Conservation (phyloP, 2,113 vertebrate species). For the Rhinogobius similis region DNA sequence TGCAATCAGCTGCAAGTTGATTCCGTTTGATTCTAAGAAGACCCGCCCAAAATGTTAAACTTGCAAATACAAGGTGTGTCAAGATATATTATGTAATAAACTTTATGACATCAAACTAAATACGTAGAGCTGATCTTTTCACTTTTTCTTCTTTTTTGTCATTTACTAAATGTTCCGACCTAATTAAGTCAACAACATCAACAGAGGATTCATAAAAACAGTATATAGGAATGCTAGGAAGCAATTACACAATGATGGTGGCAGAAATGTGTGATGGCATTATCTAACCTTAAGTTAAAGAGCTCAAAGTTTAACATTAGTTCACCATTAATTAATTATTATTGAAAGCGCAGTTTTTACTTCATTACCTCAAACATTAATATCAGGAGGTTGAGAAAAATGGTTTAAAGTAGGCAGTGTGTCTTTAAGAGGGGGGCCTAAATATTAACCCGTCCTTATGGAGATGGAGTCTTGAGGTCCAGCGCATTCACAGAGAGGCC, state of each 20-base stretch:
- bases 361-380: neutral
- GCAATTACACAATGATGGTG: too few relatives aligned
- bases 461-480: constrained; percentile 1
- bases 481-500: constrained; percentile 12
- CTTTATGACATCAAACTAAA: neutral
- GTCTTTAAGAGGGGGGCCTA: neutral
- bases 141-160: neutral
- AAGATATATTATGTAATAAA: neutral
- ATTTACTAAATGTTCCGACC: neutral
- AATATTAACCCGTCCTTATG: neutral
- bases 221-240: too few relatives aligned
- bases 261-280: too few relatives aligned
- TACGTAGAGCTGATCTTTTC: neutral
- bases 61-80: neutral
- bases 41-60: neutral
- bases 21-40: neutral
- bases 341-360: neutral
- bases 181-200: neutral
- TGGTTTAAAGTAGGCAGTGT: neutral
- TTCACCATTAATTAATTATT: neutral
- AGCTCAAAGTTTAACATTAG: too few relatives aligned
- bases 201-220: too few relatives aligned
- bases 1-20: neutral
- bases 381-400: neutral
- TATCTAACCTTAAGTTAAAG: neutral